These are phyloP conservation scores for Hydrotaea diabolus DNA, from an alignment of 2,888 invertebrate genomes.

Conservation along the genomic window DNA sequence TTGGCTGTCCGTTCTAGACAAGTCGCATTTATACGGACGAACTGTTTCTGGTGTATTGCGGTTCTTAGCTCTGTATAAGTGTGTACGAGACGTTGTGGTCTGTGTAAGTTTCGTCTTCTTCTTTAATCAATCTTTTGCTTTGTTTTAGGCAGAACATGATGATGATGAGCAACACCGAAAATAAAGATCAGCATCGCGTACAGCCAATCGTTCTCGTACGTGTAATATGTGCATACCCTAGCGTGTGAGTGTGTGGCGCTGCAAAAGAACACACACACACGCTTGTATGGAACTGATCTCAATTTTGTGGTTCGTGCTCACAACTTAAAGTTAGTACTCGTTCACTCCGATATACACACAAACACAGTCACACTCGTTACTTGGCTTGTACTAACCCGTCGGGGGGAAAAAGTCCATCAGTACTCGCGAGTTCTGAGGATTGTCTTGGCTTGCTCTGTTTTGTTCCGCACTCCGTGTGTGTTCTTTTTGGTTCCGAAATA, in stretches of 20 bases:
- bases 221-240: too few relatives aligned
- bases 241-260: constrained; percentile 3
- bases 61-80: neutral
- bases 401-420: neutral
- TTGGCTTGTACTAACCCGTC: neutral
- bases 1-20: constrained; percentile 71
- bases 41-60: constrained; percentile 54
- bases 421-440: constrained; percentile 16
- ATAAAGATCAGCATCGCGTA: neutral
- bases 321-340: constrained; percentile 17
- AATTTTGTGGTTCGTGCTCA: constrained; percentile 9
- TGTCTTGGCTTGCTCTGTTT: constrained; percentile 9
- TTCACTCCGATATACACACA: constrained; percentile 2
- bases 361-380: neutral
- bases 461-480: neutral
- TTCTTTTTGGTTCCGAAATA: constrained; percentile 39
- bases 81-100: neutral
- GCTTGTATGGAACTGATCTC: constrained; percentile 11
- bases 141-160: neutral
- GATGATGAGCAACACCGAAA: constrained; percentile 16
- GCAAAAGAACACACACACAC: constrained; percentile 13
- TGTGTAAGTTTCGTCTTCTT: too few relatives aligned
- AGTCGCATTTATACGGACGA: constrained; percentile 69
- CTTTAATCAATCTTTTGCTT: too few relatives aligned
- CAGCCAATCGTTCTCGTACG: neutral